A percentile compares a stretch with the other conserved stretches of the same genome.
These are phyloP conservation scores for Cepphus grylle DNA, from an alignment of 2,113 vertebrate species.

Conservation along the genomic window DNA sequence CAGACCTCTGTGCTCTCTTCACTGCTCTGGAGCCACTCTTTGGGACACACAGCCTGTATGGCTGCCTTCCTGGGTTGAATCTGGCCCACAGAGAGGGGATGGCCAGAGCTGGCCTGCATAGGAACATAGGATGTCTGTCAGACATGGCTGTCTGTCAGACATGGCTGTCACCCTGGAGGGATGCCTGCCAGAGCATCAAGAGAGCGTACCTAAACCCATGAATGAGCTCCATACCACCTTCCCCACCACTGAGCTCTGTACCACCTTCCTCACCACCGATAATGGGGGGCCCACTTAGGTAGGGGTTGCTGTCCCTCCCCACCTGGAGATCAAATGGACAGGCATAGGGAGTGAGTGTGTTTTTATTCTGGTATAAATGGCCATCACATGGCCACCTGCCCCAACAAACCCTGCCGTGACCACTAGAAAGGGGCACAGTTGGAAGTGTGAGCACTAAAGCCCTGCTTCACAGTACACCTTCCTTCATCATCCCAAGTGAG, in stretches of 20 bases:
- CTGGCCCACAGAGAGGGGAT: background rate
- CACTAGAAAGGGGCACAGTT: background rate
- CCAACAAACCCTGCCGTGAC: background rate
- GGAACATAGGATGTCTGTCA: fast-evolving
- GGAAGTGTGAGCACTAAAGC: background rate
- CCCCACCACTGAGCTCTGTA: background rate
- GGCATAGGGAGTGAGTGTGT: background rate
- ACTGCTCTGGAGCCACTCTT: too few species aligned
- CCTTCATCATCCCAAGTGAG: background rate
- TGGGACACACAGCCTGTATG: background rate
- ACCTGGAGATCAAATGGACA: background rate
- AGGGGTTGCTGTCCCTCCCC: background rate
- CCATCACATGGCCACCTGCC: background rate
- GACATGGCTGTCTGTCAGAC: background rate
- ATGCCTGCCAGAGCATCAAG: background rate
- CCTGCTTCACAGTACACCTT: background rate
- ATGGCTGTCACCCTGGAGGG: background rate
- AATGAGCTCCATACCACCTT: background rate
- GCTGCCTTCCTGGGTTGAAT: background rate
- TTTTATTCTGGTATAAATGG: background rate
- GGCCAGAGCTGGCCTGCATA: background rate
- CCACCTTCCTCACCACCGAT: background rate
- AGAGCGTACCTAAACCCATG: background rate
- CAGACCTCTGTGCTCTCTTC: background rate
- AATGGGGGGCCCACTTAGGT: background rate